Percentiles rank a stretch among this genome's conserved stretches.
phyloP scores from a whole-genome alignment of 92 coral and sea anemone species.

The Porites rus region DNA sequence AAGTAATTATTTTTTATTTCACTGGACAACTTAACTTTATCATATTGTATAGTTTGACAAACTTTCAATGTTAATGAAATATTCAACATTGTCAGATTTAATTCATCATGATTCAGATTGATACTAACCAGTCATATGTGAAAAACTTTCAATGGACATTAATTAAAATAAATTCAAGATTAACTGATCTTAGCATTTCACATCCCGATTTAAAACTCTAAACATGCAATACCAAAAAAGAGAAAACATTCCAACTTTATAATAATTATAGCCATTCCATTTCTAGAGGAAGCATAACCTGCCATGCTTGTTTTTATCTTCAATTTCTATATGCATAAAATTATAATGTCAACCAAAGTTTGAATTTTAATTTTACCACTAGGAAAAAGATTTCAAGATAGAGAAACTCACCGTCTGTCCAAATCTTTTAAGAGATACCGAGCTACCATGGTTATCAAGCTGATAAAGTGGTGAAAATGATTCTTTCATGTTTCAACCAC shows the following conservation, averaged over 20 bases:
- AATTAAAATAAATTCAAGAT: no score
- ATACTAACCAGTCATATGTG: no score
- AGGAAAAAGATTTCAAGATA: neutral
- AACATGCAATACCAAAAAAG: no score
- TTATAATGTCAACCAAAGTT: neutral
- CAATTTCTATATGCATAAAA: neutral
- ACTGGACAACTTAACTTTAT: neutral
- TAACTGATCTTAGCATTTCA: no score
- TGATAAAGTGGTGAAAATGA: conserved; percentile 44
- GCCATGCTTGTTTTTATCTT: neutral
- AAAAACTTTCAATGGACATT: no score
- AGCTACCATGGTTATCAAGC: conserved; percentile 23
- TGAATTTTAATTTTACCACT: neutral
- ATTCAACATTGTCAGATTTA: neutral
- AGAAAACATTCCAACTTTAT: no score
- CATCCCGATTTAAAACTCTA: no score
- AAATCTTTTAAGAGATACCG: conserved; percentile 21
- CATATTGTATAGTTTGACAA: neutral
- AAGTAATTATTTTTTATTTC: no score
- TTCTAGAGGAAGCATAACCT: neutral
- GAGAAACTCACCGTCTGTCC: conserved; percentile 23
- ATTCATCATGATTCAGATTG: no score
- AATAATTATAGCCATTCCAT: no score
- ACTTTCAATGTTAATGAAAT: neutral
- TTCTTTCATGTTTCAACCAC: conserved; percentile 29